Percentiles rank a stretch among this genome's conserved stretches.
phyloP scores from a whole-genome alignment of 2,888 invertebrate genomes.

The Penaeus monodon region DNA sequence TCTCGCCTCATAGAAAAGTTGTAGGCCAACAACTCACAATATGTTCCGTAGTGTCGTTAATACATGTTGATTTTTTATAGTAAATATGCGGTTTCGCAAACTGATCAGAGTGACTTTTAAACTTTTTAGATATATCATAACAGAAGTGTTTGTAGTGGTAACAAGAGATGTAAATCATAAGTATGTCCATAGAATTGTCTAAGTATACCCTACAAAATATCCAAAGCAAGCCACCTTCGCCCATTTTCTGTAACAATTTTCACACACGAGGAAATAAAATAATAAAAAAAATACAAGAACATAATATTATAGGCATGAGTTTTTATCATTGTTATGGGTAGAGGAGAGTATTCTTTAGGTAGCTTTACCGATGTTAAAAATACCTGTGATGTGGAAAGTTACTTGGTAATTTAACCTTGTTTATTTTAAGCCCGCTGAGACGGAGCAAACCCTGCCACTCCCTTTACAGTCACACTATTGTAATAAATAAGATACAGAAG shows the following conservation, averaged over 20 bases:
- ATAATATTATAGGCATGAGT: slow-evolving; percentile 39
- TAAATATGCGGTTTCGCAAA: slow-evolving; percentile 16
- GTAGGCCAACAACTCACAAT: not conserved
- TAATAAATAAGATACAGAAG: slow-evolving; percentile 60
- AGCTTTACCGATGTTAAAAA: slow-evolving; percentile 54
- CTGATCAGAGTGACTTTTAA: slow-evolving; percentile 23
- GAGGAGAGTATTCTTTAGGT: slow-evolving; percentile 46
- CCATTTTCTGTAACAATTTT: slow-evolving; percentile 14
- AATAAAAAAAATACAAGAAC: slow-evolving; percentile 20
- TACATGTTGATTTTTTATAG: slow-evolving; percentile 15
- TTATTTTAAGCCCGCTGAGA: slow-evolving; percentile 49
- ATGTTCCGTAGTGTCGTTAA: slow-evolving; percentile 7
- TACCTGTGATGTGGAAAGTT: slow-evolving; percentile 60
- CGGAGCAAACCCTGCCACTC: slow-evolving; percentile 48
- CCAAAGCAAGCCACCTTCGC: slow-evolving; percentile 42
- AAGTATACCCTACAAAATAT: slow-evolving; percentile 36
- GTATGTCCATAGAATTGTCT: slow-evolving; percentile 28
- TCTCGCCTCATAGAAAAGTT: not conserved
- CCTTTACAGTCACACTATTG: slow-evolving; percentile 62
- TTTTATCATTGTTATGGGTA: slow-evolving; percentile 57
- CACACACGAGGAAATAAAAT: not conserved
- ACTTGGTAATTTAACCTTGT: slow-evolving; percentile 49
- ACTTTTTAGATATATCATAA: slow-evolving; percentile 38
- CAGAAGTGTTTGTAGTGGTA: slow-evolving; percentile 41
- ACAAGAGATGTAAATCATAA: slow-evolving; percentile 20